These are phyloP conservation scores for Lithosia quadra DNA, from an alignment of 2,888 invertebrate genomes.

Conservation along the genomic window DNA sequence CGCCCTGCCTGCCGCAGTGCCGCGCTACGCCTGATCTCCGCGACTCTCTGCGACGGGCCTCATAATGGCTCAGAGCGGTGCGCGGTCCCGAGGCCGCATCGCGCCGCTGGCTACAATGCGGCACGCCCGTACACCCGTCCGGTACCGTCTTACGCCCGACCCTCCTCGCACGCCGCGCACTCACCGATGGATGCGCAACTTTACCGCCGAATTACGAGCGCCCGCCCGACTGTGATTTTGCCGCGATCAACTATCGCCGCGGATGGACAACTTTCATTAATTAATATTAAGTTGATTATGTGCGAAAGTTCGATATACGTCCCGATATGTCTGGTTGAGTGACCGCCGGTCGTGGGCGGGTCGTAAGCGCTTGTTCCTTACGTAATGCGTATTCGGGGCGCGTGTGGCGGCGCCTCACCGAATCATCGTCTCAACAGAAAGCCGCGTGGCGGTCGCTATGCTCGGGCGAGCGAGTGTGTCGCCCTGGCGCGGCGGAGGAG, in stretches of 20 bases:
- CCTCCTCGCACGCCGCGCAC: slow-evolving; percentile 62
- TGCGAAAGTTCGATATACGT: slow-evolving; percentile 56
- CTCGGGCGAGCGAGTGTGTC: slow-evolving; percentile 67
- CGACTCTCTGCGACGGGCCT: slow-evolving; percentile 29
- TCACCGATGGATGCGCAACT: slow-evolving; percentile 56
- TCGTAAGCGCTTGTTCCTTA: slow-evolving; percentile 63
- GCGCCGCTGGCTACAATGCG: slow-evolving; percentile 61
- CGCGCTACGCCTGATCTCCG: slow-evolving; percentile 52
- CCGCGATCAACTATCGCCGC: slow-evolving; percentile 39
- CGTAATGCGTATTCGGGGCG: slow-evolving; percentile 74
- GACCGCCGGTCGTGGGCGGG: slow-evolving; percentile 49
- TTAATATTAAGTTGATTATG: slow-evolving; percentile 52
- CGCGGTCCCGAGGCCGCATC: slow-evolving; percentile 43
- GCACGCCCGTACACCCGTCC: slow-evolving; percentile 46
- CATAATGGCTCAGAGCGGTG: slow-evolving; percentile 55
- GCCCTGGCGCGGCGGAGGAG: slow-evolving; percentile 72
- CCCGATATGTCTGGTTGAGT: slow-evolving; percentile 62
- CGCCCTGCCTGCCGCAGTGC: slow-evolving; percentile 39
- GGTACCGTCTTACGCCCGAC: slow-evolving; percentile 69
- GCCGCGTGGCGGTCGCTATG: slow-evolving; percentile 74
- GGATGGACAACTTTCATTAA: slow-evolving; percentile 46
- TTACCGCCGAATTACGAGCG: slow-evolving; percentile 50
- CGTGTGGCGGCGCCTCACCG: slow-evolving; percentile 76
- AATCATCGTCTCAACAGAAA: slow-evolving; percentile 74
- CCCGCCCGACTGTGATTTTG: slow-evolving; percentile 48